A percentile compares a stretch with the other conserved stretches of the same genome.
Evolutionary conservation across 2,888 invertebrate species (phyloP).

Genomic region (Eustalomyia histrio): DNA sequence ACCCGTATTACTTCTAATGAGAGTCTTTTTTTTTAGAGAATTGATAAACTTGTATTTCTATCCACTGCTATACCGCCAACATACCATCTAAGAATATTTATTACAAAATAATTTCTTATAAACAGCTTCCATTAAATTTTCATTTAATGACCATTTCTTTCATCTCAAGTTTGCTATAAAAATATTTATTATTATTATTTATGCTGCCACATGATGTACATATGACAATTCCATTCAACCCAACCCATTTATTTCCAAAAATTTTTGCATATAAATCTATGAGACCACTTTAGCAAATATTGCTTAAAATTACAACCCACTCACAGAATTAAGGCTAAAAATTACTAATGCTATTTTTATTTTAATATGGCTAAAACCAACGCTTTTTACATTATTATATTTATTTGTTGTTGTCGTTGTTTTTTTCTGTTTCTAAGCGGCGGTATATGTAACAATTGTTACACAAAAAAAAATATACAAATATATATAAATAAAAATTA

Average conservation of each 20-base stretch:
- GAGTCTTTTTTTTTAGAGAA: no score
- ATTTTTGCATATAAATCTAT: not conserved
- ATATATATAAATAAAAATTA: slow-evolving; percentile 34
- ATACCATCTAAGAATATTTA: no score
- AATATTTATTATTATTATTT: not conserved
- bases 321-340: slow-evolving; percentile 44
- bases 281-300: slow-evolving; percentile 3
- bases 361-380: slow-evolving; percentile 47
- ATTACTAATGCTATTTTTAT: slow-evolving; percentile 15
- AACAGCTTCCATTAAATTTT: not conserved
- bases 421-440: not conserved
- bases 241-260: not conserved
- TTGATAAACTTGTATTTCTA: no score
- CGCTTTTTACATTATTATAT: slow-evolving; percentile 18
- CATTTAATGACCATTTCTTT: not conserved
- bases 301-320: slow-evolving; percentile 33
- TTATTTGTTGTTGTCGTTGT: no score
- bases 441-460: slow-evolving; percentile 36
- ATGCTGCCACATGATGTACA: not conserved
- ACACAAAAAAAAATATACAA: slow-evolving; percentile 30
- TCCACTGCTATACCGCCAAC: no score
- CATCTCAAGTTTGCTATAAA: not conserved
- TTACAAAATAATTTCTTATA: not conserved
- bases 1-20: no score
- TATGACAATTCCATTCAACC: not conserved